Percentiles rank a stretch among this genome's conserved stretches.
Conservation (phyloP, 1,140 invertebrate genomes). For the Diorhabda sublineata region DNA sequence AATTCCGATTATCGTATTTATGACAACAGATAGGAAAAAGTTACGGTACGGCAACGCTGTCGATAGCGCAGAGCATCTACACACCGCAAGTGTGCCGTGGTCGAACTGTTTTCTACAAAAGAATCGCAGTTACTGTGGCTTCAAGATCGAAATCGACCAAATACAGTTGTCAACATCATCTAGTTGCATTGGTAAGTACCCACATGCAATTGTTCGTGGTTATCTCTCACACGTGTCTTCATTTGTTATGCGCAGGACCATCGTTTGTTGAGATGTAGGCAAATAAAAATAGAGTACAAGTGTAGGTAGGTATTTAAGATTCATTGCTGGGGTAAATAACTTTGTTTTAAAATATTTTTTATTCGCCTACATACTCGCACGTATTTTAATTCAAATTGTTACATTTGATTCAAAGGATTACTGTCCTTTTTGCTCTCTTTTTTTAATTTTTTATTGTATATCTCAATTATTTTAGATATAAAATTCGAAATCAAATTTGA, state of each 20-base stretch:
- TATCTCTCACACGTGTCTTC: conserved; percentile 32
- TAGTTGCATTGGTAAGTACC: conserved; percentile 34
- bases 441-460: no score
- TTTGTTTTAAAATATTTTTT: neutral
- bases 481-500: no score
- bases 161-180: conserved; percentile 34
- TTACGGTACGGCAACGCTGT: conserved; percentile 25
- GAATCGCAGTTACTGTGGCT: conserved; percentile 12
- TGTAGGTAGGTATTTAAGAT: neutral
- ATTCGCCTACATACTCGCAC: neutral
- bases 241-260: conserved; percentile 31
- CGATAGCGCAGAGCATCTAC: conserved; percentile 4
- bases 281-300: conserved; percentile 7
- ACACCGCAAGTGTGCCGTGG: neutral
- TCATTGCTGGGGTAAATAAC: neutral
- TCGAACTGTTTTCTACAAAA: conserved; percentile 4
- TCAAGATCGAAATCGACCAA: conserved; percentile 35
- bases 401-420: neutral
- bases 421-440: no score
- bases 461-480: no score
- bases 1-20: neutral
- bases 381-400: conserved; percentile 1
- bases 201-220: conserved; percentile 32
- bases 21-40: conserved; percentile 15
- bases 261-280: conserved; percentile 9